Base-by-base conservation (phyloP, 2,797 vertebrate species). In the Gymnoscopelus microlampas region DNA sequence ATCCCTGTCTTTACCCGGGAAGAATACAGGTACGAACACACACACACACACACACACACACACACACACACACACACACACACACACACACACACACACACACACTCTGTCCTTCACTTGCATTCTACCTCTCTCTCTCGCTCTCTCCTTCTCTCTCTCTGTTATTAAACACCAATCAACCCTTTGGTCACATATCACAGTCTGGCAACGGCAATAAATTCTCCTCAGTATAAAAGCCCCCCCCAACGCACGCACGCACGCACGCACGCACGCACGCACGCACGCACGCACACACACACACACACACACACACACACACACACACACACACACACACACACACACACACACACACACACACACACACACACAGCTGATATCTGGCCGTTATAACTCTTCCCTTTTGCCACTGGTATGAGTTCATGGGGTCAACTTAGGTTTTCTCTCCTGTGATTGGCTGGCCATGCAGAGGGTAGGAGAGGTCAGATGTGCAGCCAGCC, bases 1-100 rank as follows among this genome's bases (percentile, higher is more conserved):
- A 99, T 99, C 71, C 98, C 98, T 1, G 90, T 96, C n/a, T 99
- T 99, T 83, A 97, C 97, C 0, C 95, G 94, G 81, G 98, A 98
- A 2, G 97, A 98, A 74, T 99, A 98, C 91, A 98, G 97, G 98
- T 98, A 95, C 71, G 57, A 3, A 10, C 1, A 13, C n/a, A 57
- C 53, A 63, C 68, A 63, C 63, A 53, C 50, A 53, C 47, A 51
- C 47, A 14, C 50, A 19, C 50, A 53, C 29, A 15, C 62, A 32
- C 23, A 48, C 47, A 49, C 19, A 26, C 47, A 49, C n/a, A 49
- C 23, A n/a, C 26, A 59, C 23, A 60, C 51, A 44, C 59, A 50
- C n/a, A 19, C 23, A 59, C 57, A 47, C 39, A 50, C 26, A 47
- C 44, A 57, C 14, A 66, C 53, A 23, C 55, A 32, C 44, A 63